These are phyloP conservation scores for Pristionchus maxplancki DNA, from an alignment of 2,888 invertebrate genomes.

Conservation along the genomic window DNA sequence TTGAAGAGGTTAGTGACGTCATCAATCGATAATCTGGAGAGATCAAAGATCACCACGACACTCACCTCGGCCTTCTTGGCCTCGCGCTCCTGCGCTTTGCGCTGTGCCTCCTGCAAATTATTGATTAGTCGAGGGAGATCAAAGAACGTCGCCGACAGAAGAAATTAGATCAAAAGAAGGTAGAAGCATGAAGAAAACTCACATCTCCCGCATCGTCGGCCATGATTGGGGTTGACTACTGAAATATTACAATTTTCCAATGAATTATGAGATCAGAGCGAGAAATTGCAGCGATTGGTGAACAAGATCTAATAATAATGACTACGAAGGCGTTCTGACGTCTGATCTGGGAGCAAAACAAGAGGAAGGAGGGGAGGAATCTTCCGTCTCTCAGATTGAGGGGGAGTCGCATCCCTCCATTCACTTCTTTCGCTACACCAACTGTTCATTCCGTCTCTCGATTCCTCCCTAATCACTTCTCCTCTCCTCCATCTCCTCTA, in stretches of 20 bases:
- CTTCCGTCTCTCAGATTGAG: neutral
- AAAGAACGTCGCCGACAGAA: neutral
- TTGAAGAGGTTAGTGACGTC: neutral
- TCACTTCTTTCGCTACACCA: slow-evolving; percentile 39
- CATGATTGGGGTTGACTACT: slow-evolving; percentile 28
- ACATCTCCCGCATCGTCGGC: slow-evolving; percentile 39
- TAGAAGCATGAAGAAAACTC: neutral
- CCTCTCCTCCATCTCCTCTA: neutral
- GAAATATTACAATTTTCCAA: neutral
- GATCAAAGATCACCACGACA: neutral
- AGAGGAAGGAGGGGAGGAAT: slow-evolving; percentile 9
- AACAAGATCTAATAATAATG: neutral
- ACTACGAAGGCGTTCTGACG: neutral
- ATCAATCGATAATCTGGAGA: neutral
- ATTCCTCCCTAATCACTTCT: slow-evolving; percentile 32
- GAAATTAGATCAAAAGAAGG: neutral
- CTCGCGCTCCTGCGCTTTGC: slow-evolving; percentile 97
- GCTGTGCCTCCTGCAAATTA: slow-evolving; percentile 78
- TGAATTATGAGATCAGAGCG: too few species aligned
- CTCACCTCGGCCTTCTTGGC: slow-evolving; percentile 92
- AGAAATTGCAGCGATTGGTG: neutral
- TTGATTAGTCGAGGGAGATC: too few species aligned
- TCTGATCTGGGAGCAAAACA: slow-evolving; percentile 12
- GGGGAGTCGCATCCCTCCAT: slow-evolving; percentile 34
- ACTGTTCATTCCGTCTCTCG: slow-evolving; percentile 16